These are phyloP conservation scores for Scolopax rusticola DNA, from an alignment of 2,797 vertebrate species.

Conservation along the genomic window DNA sequence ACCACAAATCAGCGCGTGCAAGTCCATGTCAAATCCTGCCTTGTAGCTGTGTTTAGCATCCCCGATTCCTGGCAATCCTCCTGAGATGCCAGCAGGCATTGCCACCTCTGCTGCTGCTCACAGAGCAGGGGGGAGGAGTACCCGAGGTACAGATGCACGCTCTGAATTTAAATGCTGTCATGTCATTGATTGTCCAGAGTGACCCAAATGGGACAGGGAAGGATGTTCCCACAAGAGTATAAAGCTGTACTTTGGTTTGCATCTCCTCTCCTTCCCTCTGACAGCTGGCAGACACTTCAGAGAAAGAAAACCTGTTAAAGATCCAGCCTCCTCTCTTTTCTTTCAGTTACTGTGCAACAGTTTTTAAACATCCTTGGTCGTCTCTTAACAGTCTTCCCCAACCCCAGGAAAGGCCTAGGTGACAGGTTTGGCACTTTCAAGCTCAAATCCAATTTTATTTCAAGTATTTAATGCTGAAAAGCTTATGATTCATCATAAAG, in stretches of 20 bases:
- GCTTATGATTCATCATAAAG: not conserved
- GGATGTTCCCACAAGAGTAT: not conserved
- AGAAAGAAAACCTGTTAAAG: not conserved
- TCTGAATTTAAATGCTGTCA: not conserved
- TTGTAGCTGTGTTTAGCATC: not conserved
- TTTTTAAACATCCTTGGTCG: not conserved
- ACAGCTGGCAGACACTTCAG: not conserved
- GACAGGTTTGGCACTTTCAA: not conserved
- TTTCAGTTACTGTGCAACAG: not conserved
- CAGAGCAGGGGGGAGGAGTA: not conserved
- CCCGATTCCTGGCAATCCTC: not conserved
- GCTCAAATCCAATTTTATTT: not conserved
- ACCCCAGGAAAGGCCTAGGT: not conserved
- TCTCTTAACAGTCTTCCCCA: not conserved
- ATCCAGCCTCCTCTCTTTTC: not conserved
- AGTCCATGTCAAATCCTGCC: not conserved
- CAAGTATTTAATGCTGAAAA: not conserved
- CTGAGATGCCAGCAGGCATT: not conserved
- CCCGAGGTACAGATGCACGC: rapidly evolving
- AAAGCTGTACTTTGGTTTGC: not conserved
- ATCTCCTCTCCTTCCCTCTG: not conserved
- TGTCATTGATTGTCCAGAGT: not conserved
- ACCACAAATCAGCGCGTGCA: not conserved
- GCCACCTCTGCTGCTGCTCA: not conserved
- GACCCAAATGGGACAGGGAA: not conserved